phyloP scores from a whole-genome alignment of 1,140 invertebrate species.

The Asobara japonica region DNA sequence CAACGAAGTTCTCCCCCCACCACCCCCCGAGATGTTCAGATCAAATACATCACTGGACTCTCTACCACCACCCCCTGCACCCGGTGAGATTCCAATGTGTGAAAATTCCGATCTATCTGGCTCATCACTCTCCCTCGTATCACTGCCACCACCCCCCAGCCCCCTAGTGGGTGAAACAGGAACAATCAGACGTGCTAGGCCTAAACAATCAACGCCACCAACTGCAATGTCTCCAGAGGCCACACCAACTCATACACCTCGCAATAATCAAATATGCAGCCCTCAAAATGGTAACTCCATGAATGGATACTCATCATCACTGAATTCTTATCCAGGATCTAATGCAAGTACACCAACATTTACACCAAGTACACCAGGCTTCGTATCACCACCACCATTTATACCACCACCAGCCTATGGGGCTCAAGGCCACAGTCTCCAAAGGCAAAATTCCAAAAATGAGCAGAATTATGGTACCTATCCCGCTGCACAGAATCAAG shows the following conservation, averaged over 20 bases:
- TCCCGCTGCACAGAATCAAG: slow-evolving; percentile 38
- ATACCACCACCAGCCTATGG: slow-evolving; percentile 64
- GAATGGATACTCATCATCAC: slow-evolving; percentile 43
- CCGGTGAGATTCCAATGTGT: slow-evolving; percentile 70
- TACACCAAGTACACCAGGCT: slow-evolving; percentile 48
- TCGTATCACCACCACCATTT: slow-evolving; percentile 61
- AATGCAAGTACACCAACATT: slow-evolving; percentile 52
- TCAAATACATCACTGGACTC: slow-evolving; percentile 81
- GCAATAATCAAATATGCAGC: slow-evolving; percentile 17
- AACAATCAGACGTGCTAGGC: slow-evolving; percentile 63
- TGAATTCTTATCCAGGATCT: slow-evolving; percentile 53
- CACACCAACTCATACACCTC: slow-evolving; percentile 40
- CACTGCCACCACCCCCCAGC: slow-evolving; percentile 75
- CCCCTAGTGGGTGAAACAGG: slow-evolving; percentile 63
- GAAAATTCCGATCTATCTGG: slow-evolving; percentile 72
- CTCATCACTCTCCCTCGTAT: slow-evolving; percentile 74
- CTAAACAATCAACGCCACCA: slow-evolving; percentile 58
- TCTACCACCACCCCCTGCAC: slow-evolving; percentile 80
- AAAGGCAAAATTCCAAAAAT: slow-evolving; percentile 49
- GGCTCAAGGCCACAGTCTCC: slow-evolving; percentile 46
- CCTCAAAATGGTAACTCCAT: slow-evolving; percentile 23
- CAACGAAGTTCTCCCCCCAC: slow-evolving; percentile 68
- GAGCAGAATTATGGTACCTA: slow-evolving; percentile 48
- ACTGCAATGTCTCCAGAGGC: slow-evolving; percentile 53
- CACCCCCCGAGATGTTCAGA: slow-evolving; percentile 75